Evolutionary conservation across 2,888 invertebrate genomes (phyloP), one percentile per base, ranked within the genome.

Genomic region (Acanthosoma haemorrhoidale): DNA sequence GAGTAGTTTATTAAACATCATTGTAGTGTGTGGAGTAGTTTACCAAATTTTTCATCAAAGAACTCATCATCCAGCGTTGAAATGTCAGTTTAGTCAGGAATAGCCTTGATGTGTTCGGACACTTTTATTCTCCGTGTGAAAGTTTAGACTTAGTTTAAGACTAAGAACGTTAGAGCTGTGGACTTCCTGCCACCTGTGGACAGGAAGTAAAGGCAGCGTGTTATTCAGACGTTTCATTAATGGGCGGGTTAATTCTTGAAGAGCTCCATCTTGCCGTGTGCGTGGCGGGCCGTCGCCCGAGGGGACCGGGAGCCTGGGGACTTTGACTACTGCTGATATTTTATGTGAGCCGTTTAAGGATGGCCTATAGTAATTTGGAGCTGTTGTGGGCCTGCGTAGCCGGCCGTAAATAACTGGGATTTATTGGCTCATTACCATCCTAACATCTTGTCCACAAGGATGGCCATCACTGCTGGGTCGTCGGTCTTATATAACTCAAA

Each of bases 361-460:
- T n/a, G n/a, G n/a, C n/a, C 51, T 25, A 51, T 51, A 51, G 51
- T 51, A 51, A 51, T 51, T 51, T 51, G 51, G 51, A 25, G 51
- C 51, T 51, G 51, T 51, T 51, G 29, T n/a, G 25, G 25, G 9
- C 3, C 3, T n/a, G n/a, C n/a, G n/a, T n/a, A n/a, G n/a, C n/a
- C 18, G 51, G 51, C 3, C 6, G 51, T 51, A 51, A 51, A 51
- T 51, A 51, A 25, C n/a, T 6, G 18, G 51, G 51, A 51, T 51
- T 51, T 51, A 51, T 51, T 51, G 25, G 51, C 51, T 51, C 51
- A 51, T 51, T 51, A 51, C 51, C 21, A 51, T 25, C 25, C n/a
- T 25, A 25, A 51, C 51, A 51, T 51, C 51, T n/a, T 51, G 51
- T 51, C 51, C 51, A 51, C 51, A n/a, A n/a, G n/a, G 51, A 11